Evolutionary conservation across 2,797 vertebrate species (phyloP), one percentile per base, ranked within the genome.

Genomic region (Trachops cirrhosus): DNA sequence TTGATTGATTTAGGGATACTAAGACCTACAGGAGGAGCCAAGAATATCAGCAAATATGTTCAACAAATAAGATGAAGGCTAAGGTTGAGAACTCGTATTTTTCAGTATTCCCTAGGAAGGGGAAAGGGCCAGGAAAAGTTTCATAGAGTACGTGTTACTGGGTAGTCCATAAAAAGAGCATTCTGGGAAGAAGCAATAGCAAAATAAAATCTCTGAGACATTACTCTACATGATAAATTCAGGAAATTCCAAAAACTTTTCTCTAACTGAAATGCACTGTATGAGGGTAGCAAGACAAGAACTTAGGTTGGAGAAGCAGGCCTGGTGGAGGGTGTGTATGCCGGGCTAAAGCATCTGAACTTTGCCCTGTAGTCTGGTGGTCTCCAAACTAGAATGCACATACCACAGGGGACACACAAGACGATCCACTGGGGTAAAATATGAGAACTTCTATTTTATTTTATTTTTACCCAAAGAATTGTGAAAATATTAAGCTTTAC

Each of bases 151-250:
- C 7, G 9, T 84, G 18, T 80, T 75, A 64, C 37, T 39, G 44
- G 32, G 11, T 16, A 46, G 26, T 74, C 59, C 50, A 82, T 24
- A 93, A 8, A 64, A 88, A 80, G 9, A 75, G 11, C 37, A 44
- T 85, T 94, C 83, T 77, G 37, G 22, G 18, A 50, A 73, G n/a
- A 91, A 82, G 39, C 73, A 89, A 73, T 22, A 89, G n/a, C 50
- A 64, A 39, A 75, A 37, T 29, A 21, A 90, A 93, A 50, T 15
- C 32, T 78, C 62, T 96, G 46, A 59, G 5, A 52, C 50, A 39
- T 18, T 18, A 73, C 64, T 92, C 52, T 78, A 70, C n/a, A n/a
- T 84, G 48, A 83, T 70, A 95, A 94, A 87, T 86, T 91, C 39
- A 34, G 54, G 15, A 50, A 71, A 89, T 44, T 86, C 64, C 22